Base-by-base conservation (phyloP, 2,888 invertebrate species). In the Tinea semifulvella region DNA sequence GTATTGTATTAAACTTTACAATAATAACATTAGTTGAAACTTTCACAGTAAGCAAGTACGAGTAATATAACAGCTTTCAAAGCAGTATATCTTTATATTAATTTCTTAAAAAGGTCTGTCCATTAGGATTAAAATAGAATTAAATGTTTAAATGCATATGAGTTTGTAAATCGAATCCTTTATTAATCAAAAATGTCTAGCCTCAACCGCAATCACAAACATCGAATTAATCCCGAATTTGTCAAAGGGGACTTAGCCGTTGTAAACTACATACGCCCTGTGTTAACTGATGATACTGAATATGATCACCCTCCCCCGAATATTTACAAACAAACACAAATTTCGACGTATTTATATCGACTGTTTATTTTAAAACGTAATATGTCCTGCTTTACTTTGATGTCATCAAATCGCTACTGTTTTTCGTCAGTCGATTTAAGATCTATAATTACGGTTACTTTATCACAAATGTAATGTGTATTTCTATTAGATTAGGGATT, bases 301-400 rank as follows among this genome's bases (percentile, higher is more conserved):
- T 71, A 79, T 76, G 69, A 77, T 76, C 76, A 69, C 75, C 79
- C 77, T 19, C 67, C 14, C 35, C 43, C 62, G 74, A 73, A 79
- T 77, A 80, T 77, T 75, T 71, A 64, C 60, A 61, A 68, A 73
- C 73, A 76, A 76, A 76, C 76, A 79, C 27, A 44, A 38, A 39
- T 77, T 72, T 69, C 76, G 70, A 76, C 73, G 68, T 77, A 76
- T 77, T 77, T 75, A 75, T 76, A 13, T 72, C 68, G 69, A 68
- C 72, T 80, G 79, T 80, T 79, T 80, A 77, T 79, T 77, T 70
- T 73, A 68, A 70, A 75, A 72, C 79, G 76, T 77, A 77, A 79
- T 77, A 77, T 77, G 79, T 79, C 76, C 75, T 75, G 74, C 75
- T 76, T 76, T 75, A 76, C 80, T 80, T 80, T 80, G 80, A 80